Evolutionary conservation across 1,140 invertebrate species (phyloP).

Genomic region (Drosophila ambigua): DNA sequence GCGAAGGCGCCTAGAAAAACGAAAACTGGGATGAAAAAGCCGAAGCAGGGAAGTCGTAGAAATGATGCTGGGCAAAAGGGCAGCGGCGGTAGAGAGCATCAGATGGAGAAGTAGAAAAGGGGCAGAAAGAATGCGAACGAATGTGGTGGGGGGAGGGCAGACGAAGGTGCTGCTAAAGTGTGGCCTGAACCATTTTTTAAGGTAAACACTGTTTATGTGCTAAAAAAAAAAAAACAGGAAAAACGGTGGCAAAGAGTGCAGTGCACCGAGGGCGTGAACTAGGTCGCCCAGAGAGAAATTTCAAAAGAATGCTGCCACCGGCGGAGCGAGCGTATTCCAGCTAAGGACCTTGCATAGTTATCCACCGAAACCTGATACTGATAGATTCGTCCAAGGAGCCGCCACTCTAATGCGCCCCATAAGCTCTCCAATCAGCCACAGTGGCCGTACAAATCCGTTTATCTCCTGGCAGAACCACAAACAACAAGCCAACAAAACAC

Average conservation of each 20-base stretch:
- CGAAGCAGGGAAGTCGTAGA: not conserved
- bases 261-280: conserved; percentile 23
- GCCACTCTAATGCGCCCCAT: not conserved
- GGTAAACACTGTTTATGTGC: conserved; percentile 72
- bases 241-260: conserved; percentile 53
- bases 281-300: not conserved
- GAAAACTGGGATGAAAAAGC: conserved; percentile 13
- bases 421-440: conserved; percentile 25
- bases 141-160: conserved; percentile 6
- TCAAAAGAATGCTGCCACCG: too few species aligned
- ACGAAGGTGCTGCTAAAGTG: conserved; percentile 36
- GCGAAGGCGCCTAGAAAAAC: conserved; percentile 50
- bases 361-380: not conserved
- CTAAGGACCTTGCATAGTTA: not conserved
- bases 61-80: too few species aligned
- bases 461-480: conserved; percentile 28
- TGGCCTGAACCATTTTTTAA: conserved; percentile 48
- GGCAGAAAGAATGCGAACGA: conserved; percentile 3
- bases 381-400: too few species aligned
- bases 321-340: too few species aligned
- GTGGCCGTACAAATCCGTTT: conserved; percentile 23
- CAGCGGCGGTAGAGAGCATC: not conserved
- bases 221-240: conserved; percentile 40
- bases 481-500: conserved; percentile 25
- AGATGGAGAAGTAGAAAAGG: conserved; percentile 7